Base-by-base conservation (phyloP, 2,797 vertebrate genomes). In the Pagetopsis macropterus region DNA sequence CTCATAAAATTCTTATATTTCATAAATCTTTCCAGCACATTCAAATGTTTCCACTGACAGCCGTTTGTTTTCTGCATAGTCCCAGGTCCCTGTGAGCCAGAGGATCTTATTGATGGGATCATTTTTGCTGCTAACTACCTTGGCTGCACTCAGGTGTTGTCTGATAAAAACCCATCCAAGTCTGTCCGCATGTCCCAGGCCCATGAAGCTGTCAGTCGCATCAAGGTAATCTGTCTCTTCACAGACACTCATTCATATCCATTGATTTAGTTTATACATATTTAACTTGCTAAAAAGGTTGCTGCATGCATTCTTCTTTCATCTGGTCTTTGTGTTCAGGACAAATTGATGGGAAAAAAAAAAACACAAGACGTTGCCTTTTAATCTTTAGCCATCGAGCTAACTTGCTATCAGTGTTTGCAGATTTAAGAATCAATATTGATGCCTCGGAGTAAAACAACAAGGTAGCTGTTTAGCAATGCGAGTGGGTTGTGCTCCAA, bases 91-190 rank as follows among this genome's bases (percentile, higher is more conserved):
- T 99, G 98, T 72, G 98, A 99, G 76, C 98, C 98, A 0, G 94
- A 95, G 49, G 94, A 95, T 77, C 94, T 95, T n/a, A 93, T 95
- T 46, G 94, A 95, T 67, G 94, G 98, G 19, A 99, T 99, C 90
- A 99, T 99, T 89, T 99, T 99, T 67, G 98, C 98, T 33, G 98
- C 98, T 81, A 99, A 99, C 93, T 99, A 98, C 92, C 93, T 99
- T 88, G 98, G 98, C 73, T 99, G 97, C 76, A 98, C 97, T 3
- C 97, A 98, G 90, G 94, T 99, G 86, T 88, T 99, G 27, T 99
- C 98, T 0, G 97, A 99, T 84, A 95, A 97, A 78, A 99, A 99
- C 85, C 98, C 98, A 0, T 96, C 97, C 83, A 99, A 99, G 84
- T 96, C 96, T 67, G 95, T 98, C 59, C 92, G 98, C 0, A 99